Conservation (phyloP, 2,113 vertebrate species). For the Rhagologus leucostigma region DNA sequence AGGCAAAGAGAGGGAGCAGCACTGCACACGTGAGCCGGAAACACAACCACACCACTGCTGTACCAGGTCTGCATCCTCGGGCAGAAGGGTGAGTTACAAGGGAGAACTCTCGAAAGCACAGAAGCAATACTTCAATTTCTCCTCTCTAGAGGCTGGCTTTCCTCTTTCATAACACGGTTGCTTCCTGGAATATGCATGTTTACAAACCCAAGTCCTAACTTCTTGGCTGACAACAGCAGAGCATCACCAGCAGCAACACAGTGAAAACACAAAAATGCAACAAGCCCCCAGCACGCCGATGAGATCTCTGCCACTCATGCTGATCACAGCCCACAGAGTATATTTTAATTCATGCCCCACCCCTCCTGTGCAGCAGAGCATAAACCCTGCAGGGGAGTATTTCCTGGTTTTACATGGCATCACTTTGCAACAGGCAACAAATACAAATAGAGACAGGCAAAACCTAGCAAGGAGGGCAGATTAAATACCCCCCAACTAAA, state of each 20-base stretch:
- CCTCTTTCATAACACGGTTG: not conserved
- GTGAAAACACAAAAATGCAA: not conserved
- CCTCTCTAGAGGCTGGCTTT: not conserved
- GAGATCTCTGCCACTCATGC: not conserved
- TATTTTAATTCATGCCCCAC: not conserved
- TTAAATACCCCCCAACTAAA: not conserved
- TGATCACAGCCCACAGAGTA: not conserved
- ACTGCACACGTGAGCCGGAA: not conserved
- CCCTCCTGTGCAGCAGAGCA: not conserved
- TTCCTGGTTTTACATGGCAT: not conserved
- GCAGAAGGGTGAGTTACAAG: not conserved
- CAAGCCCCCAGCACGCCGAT: fast-evolving
- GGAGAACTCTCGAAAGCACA: not conserved
- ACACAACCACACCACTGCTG: not conserved
- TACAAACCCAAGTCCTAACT: not conserved
- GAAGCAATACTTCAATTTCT: not conserved
- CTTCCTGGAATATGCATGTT: not conserved
- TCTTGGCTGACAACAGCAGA: not conserved
- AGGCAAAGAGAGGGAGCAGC: not conserved
- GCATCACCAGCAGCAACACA: not conserved
- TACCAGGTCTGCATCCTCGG: fast-evolving
- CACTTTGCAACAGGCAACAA: not conserved
- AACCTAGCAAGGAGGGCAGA: not conserved
- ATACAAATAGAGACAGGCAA: not conserved
- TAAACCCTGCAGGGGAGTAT: not conserved